Conservation (phyloP, 2,888 invertebrate species). For the Hydriomena furcata region DNA sequence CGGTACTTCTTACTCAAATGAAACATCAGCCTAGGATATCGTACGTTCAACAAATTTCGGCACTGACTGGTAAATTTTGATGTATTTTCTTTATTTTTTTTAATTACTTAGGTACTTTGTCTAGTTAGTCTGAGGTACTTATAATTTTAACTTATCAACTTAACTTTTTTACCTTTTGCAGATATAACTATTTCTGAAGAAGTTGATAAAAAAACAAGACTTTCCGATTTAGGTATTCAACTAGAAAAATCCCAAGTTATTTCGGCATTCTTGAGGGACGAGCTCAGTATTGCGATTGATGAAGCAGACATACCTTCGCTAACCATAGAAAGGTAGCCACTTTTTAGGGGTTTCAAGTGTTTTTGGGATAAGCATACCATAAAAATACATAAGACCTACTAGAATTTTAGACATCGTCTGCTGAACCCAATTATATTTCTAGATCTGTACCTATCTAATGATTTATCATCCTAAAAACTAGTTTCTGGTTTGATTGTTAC, state of each 20-base stretch:
- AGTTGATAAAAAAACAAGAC: constrained; percentile 1
- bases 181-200: constrained; percentile 11
- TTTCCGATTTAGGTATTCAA: constrained; percentile 17
- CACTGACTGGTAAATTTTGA: constrained; percentile 12
- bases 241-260: constrained; percentile 6
- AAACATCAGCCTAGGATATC: constrained; percentile 3
- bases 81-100: background rate
- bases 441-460: too few relatives aligned
- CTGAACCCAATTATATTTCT: too few relatives aligned
- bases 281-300: constrained; percentile 12
- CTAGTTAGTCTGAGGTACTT: too few relatives aligned
- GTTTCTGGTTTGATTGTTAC: too few relatives aligned
- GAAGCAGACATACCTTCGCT: constrained; percentile 13
- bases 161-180: constrained; percentile 19
- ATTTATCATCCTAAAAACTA: too few relatives aligned
- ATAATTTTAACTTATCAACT: too few relatives aligned
- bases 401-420: too few relatives aligned
- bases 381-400: too few relatives aligned
- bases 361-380: too few relatives aligned
- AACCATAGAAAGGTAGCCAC: constrained; percentile 16
- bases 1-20: constrained; percentile 15
- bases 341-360: too few relatives aligned
- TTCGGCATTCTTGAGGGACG: constrained; percentile 16
- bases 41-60: constrained; percentile 17
- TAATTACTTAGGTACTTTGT: too few relatives aligned